Conservation (phyloP, 2,113 vertebrate genomes). For the Neomonachus schauinslandi region DNA sequence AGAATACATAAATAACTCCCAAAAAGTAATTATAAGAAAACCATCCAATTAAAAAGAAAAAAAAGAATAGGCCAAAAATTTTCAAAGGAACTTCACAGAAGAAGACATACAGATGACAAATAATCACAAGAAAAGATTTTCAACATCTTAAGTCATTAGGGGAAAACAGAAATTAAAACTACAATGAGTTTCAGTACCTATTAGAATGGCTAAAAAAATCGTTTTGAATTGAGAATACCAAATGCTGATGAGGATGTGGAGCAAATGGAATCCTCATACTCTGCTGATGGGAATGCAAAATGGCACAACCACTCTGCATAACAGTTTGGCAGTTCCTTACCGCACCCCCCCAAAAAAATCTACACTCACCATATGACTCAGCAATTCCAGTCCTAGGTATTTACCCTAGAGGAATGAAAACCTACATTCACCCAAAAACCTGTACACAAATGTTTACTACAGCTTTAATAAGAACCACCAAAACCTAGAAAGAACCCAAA, state of each 20-base stretch:
- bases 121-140: not conserved
- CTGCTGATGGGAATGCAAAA: not conserved
- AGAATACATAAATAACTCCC: slow-evolving; percentile 35
- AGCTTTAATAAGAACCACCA: slow-evolving; percentile 6
- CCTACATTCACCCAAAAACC: not conserved
- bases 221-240: not conserved
- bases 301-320: not conserved
- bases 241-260: not conserved
- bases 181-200: not conserved
- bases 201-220: not conserved
- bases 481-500: not conserved
- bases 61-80: not conserved
- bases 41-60: not conserved
- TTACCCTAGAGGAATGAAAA: slow-evolving; percentile 33
- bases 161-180: slow-evolving; percentile 50
- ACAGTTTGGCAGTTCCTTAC: not conserved
- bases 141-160: not conserved
- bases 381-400: not conserved
- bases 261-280: not conserved
- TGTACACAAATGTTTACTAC: not conserved
- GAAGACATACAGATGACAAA: slow-evolving; percentile 23
- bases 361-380: not conserved
- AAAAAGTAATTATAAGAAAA: slow-evolving; percentile 33
- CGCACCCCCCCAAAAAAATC: not conserved
- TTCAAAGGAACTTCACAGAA: slow-evolving; percentile 30